Evolutionary conservation across 2,888 invertebrate species (phyloP).

Genomic region (Lapara coniferarum): DNA sequence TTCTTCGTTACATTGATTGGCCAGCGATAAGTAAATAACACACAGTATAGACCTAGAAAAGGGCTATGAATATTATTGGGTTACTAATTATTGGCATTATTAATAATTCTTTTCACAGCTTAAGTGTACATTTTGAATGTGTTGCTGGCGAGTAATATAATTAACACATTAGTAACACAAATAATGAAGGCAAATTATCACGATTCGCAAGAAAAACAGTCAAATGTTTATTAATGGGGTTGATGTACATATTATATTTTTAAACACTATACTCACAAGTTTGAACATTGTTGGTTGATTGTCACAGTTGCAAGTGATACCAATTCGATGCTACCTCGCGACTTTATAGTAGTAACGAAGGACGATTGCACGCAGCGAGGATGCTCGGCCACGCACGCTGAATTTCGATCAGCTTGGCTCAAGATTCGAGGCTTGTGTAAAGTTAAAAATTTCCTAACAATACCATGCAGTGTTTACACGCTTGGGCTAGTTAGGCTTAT

Average conservation of each 20-base stretch:
- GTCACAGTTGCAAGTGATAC: slow-evolving; percentile 57
- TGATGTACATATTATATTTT: too few relatives aligned
- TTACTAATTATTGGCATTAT: too few relatives aligned
- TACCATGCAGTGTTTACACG: not conserved
- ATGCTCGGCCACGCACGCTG: slow-evolving; percentile 38
- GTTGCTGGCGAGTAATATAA: too few relatives aligned
- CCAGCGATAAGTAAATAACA: too few relatives aligned
- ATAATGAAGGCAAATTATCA: too few relatives aligned
- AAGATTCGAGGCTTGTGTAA: slow-evolving; percentile 22
- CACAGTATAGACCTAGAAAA: too few relatives aligned
- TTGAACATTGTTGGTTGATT: slow-evolving; percentile 68
- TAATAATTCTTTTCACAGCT: too few relatives aligned
- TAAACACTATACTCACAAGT: slow-evolving; percentile 56
- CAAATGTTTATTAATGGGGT: not conserved
- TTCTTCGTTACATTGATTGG: too few relatives aligned
- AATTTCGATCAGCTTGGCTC: slow-evolving; percentile 46
- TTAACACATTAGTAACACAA: too few relatives aligned
- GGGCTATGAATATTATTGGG: too few relatives aligned
- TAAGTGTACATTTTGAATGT: too few relatives aligned
- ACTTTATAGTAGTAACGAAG: slow-evolving; percentile 61
- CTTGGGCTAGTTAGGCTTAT: not conserved
- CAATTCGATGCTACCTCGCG: slow-evolving; percentile 31
- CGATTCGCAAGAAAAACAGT: too few relatives aligned
- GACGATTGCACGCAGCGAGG: slow-evolving; percentile 48
- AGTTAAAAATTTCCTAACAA: slow-evolving; percentile 16